Conservation (phyloP, 1,140 invertebrate species). For the Steinernema khuongi region DNA sequence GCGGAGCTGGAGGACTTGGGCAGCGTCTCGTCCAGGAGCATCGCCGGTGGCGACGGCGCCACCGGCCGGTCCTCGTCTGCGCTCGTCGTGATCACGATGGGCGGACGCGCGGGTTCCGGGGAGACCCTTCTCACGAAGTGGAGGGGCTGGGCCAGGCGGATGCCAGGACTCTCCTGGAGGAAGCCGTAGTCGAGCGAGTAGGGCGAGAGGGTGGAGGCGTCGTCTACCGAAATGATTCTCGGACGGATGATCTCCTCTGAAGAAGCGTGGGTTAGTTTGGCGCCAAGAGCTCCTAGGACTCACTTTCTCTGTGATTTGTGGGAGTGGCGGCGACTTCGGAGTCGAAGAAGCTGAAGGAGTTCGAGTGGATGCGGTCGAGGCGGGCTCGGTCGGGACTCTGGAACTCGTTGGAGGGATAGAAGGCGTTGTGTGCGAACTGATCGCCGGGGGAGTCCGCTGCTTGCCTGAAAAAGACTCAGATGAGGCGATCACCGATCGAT, state of each 20-base stretch:
- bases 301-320: neutral
- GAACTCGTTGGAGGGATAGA: neutral
- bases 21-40: neutral
- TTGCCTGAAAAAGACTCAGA: neutral
- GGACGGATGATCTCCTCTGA: neutral
- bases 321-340: neutral
- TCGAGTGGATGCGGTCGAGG: neutral
- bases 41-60: neutral
- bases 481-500: neutral
- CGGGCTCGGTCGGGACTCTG: neutral
- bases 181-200: constrained; percentile 5
- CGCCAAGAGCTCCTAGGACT: neutral
- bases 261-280: neutral
- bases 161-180: neutral
- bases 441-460: neutral
- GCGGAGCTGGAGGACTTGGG: too few relatives aligned
- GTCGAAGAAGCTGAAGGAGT: neutral
- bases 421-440: neutral
- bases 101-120: neutral
- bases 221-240: neutral
- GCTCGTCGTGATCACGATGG: constrained; percentile 1
- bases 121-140: neutral
- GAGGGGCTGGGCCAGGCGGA: neutral
- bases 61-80: neutral
- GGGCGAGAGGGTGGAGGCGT: neutral